A percentile compares a stretch with the other conserved stretches of the same genome.
phyloP scores from a whole-genome alignment of 2,113 vertebrate species.

The Antechinus stuartii region DNA sequence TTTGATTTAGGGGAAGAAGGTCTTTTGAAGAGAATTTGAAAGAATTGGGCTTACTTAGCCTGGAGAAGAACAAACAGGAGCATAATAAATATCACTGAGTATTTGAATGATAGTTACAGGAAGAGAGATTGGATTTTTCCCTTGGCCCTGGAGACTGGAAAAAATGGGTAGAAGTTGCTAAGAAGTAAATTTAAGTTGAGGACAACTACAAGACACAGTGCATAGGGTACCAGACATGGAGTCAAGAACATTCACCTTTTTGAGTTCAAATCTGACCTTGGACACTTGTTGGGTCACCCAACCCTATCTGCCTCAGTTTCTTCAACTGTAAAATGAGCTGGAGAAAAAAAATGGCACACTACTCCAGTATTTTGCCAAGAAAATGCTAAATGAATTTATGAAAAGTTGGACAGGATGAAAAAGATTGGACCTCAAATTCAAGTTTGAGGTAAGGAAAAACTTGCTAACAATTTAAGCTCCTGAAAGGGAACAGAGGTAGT shows the following conservation, averaged over 20 bases:
- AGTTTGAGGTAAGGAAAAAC: neutral
- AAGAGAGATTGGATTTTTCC: neutral
- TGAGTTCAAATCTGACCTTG: neutral
- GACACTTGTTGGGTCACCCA: neutral
- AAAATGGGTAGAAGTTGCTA: neutral
- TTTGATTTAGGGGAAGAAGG: neutral
- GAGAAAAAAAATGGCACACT: neutral
- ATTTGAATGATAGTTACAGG: neutral
- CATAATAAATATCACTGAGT: neutral
- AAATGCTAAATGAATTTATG: neutral
- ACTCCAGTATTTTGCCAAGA: neutral
- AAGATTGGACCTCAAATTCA: neutral
- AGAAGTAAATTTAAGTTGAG: neutral
- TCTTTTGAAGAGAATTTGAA: neutral
- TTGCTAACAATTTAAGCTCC: neutral
- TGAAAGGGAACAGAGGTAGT: neutral
- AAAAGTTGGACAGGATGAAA: neutral
- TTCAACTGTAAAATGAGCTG: neutral
- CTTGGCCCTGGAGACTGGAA: neutral
- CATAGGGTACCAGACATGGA: neutral
- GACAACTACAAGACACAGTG: neutral
- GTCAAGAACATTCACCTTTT: neutral
- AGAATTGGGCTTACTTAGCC: neutral
- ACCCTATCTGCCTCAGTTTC: neutral
- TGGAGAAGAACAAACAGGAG: neutral